phyloP scores from a whole-genome alignment of 2,888 invertebrate species.

The Scaptomyza reducta region DNA sequence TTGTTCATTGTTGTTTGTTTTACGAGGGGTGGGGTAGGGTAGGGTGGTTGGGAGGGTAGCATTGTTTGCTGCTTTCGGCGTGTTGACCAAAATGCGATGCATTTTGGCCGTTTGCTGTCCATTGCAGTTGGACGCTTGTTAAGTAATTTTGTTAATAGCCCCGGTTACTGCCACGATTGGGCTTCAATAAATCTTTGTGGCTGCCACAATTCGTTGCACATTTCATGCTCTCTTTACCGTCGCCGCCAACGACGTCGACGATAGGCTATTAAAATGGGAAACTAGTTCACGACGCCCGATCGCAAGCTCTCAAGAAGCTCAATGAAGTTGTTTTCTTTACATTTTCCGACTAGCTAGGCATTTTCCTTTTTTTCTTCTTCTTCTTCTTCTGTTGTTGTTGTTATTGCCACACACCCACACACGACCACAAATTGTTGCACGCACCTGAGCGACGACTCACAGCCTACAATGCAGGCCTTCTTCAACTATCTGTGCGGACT shows the following conservation, averaged over 20 bases:
- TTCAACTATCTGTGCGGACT: slow-evolving; percentile 57
- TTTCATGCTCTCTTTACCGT: slow-evolving; percentile 76
- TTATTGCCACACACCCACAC: slow-evolving; percentile 25
- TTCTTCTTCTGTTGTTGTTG: background rate
- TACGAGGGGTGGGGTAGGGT: background rate
- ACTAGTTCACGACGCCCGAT: slow-evolving; percentile 63
- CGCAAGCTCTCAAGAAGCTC: slow-evolving; percentile 51
- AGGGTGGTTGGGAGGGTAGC: no score
- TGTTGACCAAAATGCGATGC: slow-evolving; percentile 56
- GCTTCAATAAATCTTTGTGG: slow-evolving; percentile 76
- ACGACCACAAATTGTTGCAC: slow-evolving; percentile 65
- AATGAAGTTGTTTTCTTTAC: slow-evolving; percentile 55
- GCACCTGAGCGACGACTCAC: slow-evolving; percentile 43
- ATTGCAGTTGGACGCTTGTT: slow-evolving; percentile 73
- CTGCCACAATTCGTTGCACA: slow-evolving; percentile 79
- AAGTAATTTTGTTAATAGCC: slow-evolving; percentile 79
- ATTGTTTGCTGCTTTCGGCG: slow-evolving; percentile 9
- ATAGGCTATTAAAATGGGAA: slow-evolving; percentile 67
- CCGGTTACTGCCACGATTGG: slow-evolving; percentile 32
- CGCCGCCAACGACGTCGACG: slow-evolving; percentile 21
- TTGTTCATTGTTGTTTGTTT: slow-evolving; percentile 20
- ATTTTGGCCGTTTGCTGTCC: slow-evolving; percentile 45
- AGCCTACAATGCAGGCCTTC: slow-evolving; percentile 1
- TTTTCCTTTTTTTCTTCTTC: slow-evolving; percentile 6
- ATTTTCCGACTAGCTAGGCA: slow-evolving; percentile 8